phyloP scores from a whole-genome alignment of 1,140 invertebrate species.

The Drosophila kikkawai region DNA sequence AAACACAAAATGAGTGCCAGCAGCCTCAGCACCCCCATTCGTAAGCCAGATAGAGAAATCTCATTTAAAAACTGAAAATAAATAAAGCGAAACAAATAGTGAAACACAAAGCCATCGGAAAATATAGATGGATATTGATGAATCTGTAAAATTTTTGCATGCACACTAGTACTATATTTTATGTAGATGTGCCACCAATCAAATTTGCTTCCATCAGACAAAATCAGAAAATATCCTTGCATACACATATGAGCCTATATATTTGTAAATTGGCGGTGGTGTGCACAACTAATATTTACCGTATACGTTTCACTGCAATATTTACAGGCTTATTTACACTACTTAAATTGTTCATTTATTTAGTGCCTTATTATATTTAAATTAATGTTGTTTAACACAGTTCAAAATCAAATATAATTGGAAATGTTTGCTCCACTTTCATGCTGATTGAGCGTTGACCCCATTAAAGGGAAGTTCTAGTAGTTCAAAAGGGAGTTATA shows the following conservation, averaged over 20 bases:
- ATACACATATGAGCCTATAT: background rate
- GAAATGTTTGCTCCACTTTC: background rate
- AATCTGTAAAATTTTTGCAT: slow-evolving; percentile 28
- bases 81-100: slow-evolving; percentile 6
- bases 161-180: background rate
- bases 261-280: slow-evolving; percentile 8
- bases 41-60: background rate
- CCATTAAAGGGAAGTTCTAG: background rate
- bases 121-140: background rate
- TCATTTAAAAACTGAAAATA: slow-evolving; percentile 8
- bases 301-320: slow-evolving; percentile 26
- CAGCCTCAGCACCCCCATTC: background rate
- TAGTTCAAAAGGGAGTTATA: background rate
- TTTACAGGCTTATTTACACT: slow-evolving; percentile 14
- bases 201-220: slow-evolving; percentile 17
- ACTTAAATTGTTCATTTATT: slow-evolving; percentile 1
- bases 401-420: background rate
- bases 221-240: slow-evolving; percentile 14
- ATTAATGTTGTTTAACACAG: background rate
- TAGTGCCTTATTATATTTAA: slow-evolving; percentile 1
- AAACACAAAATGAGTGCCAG: background rate
- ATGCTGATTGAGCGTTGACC: slow-evolving; percentile 3
- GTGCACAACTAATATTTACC: slow-evolving; percentile 24
- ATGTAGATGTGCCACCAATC: slow-evolving; percentile 12
- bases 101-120: background rate